phyloP scores from a whole-genome alignment of 2,888 invertebrate species.

The Dolichomitus sp. region DNA sequence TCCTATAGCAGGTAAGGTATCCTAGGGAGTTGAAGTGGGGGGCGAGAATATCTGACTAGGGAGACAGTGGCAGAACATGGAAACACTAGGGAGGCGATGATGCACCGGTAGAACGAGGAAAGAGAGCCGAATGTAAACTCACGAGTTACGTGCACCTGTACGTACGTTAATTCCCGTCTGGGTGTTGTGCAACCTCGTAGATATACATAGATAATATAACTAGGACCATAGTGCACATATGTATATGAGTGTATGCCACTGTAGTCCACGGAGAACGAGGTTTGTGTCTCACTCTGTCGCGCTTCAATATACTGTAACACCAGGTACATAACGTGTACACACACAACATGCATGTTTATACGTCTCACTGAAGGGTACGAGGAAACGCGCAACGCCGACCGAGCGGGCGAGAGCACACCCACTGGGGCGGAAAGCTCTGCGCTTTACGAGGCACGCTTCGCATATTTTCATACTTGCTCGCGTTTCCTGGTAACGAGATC shows the following conservation, averaged over 20 bases:
- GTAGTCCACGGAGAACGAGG: constrained; percentile 23
- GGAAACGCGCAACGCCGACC: constrained; percentile 28
- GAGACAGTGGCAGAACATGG: constrained; percentile 38
- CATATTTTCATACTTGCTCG: constrained; percentile 69
- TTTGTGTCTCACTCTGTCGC: constrained; percentile 43
- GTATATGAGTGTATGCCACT: constrained; percentile 7
- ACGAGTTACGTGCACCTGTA: constrained; percentile 59
- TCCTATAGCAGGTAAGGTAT: constrained; percentile 39
- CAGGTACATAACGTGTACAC: neutral
- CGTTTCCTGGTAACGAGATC: constrained; percentile 68
- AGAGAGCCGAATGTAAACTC: constrained; percentile 16
- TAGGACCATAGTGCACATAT: constrained; percentile 20
- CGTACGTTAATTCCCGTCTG: constrained; percentile 50
- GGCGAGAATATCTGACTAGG: constrained; percentile 21
- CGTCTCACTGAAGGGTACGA: constrained; percentile 19
- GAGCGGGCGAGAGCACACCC: constrained; percentile 54
- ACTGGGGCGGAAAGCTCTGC: constrained; percentile 62
- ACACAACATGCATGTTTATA: constrained; percentile 20
- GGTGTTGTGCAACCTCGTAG: constrained; percentile 31
- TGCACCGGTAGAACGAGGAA: neutral
- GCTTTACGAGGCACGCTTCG: constrained; percentile 67
- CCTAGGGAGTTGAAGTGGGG: constrained; percentile 10
- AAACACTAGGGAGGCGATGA: constrained; percentile 32
- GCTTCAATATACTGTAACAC: constrained; percentile 18
- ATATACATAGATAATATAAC: constrained; percentile 42